phyloP scores from a whole-genome alignment of 2,888 invertebrate species.

The Erebia aethiops region DNA sequence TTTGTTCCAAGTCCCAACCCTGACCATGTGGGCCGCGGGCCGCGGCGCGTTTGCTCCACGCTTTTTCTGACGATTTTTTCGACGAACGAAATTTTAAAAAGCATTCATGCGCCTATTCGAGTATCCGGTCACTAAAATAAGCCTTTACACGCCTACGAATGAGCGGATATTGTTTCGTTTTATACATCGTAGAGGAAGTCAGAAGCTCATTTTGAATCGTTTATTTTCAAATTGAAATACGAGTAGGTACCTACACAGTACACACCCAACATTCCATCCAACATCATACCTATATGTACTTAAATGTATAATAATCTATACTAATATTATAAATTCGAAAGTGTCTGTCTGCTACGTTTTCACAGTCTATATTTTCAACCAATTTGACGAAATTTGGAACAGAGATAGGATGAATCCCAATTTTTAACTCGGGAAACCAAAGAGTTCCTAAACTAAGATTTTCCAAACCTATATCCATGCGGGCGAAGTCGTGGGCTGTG shows the following conservation, averaged over 20 bases:
- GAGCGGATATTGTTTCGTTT: conserved; percentile 34
- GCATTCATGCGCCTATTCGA: conserved; percentile 54
- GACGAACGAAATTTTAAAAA: conserved; percentile 52
- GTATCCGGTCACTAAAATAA: conserved; percentile 53
- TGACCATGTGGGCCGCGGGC: conserved; percentile 69
- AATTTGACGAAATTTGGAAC: too few relatives aligned
- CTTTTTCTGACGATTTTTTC: conserved; percentile 68
- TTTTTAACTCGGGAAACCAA: too few relatives aligned
- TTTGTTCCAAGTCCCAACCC: conserved; percentile 58
- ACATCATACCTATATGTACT: too few relatives aligned
- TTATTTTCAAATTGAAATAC: conserved; percentile 4
- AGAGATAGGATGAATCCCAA: too few relatives aligned
- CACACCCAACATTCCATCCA: not conserved
- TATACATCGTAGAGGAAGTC: conserved; percentile 24
- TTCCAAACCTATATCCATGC: too few relatives aligned
- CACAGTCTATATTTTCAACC: too few relatives aligned
- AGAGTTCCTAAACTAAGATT: too few relatives aligned
- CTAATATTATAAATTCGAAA: too few relatives aligned
- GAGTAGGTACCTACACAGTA: not conserved
- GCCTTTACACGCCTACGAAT: conserved; percentile 38
- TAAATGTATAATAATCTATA: too few relatives aligned
- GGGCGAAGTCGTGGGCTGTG: too few relatives aligned
- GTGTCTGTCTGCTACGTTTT: too few relatives aligned
- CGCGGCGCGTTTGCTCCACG: conserved; percentile 57
- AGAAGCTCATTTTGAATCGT: conserved; percentile 10